Evolutionary conservation across 92 coral and sea anemone genomes (phyloP).

Genomic region (Siderastrea siderea): DNA sequence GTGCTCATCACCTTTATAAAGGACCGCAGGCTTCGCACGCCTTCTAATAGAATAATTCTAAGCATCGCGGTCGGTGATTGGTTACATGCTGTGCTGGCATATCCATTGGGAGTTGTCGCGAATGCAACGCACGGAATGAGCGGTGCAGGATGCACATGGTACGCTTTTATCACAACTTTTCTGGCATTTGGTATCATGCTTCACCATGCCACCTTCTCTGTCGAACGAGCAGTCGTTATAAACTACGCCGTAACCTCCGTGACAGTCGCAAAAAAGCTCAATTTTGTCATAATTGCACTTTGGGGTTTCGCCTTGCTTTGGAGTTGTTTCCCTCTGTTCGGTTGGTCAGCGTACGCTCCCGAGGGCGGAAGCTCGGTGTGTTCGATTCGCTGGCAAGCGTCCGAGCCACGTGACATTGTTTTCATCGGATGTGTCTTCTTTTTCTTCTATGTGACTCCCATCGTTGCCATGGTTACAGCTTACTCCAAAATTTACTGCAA

Average conservation of each 20-base stretch:
- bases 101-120: constrained; percentile 38
- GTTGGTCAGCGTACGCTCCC: constrained; percentile 68
- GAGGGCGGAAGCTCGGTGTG: constrained; percentile 45
- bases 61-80: constrained; percentile 62
- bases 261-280: not conserved
- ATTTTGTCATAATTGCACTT: constrained; percentile 13
- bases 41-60: constrained; percentile 35
- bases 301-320: constrained; percentile 62
- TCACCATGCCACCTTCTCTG: constrained; percentile 55
- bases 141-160: constrained; percentile 20
- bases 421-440: constrained; percentile 45
- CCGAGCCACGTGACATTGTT: constrained; percentile 1
- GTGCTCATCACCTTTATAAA: constrained; percentile 29
- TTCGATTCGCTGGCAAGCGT: constrained; percentile 54
- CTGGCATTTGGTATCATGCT: constrained; percentile 49
- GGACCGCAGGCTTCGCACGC: constrained; percentile 20
- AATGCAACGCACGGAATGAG: not conserved
- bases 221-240: constrained; percentile 37
- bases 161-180: constrained; percentile 46
- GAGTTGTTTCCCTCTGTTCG: constrained; percentile 59
- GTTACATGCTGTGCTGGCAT: constrained; percentile 57
- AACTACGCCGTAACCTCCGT: not conserved
- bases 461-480: constrained; percentile 30
- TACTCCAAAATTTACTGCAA: constrained; percentile 32
- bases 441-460: constrained; percentile 47